Evolutionary conservation across 2,113 vertebrate species (phyloP).

Genomic region (Chamaetylas fuelleborni): DNA sequence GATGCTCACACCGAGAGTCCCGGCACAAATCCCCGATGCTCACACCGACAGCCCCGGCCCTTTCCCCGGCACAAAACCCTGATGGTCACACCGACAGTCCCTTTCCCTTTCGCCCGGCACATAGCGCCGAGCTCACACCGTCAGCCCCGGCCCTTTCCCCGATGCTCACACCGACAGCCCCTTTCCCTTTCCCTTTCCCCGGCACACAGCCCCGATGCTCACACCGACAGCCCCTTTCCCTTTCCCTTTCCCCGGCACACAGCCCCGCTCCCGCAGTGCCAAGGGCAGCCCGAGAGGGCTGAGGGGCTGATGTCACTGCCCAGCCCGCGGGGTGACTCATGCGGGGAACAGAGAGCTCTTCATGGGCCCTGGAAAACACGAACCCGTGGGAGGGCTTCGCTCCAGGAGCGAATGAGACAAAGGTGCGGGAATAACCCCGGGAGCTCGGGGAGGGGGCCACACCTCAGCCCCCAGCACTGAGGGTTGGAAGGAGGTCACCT

Average conservation of each 20-base stretch:
- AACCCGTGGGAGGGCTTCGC: neutral
- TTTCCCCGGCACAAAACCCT: too few species aligned
- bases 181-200: too few species aligned
- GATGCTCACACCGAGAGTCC: neutral
- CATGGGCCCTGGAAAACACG: neutral
- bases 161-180: too few species aligned
- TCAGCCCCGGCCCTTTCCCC: too few species aligned
- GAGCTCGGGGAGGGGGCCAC: neutral
- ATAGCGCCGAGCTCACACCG: too few species aligned
- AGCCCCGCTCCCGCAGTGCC: neutral
- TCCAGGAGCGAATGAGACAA: neutral
- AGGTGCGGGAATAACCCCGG: conserved; percentile 1
- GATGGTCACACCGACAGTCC: too few species aligned
- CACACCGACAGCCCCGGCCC: neutral
- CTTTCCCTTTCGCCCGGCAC: too few species aligned
- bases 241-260: neutral
- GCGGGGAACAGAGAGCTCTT: conserved; percentile 16
- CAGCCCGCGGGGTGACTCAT: neutral
- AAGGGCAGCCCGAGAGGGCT: neutral
- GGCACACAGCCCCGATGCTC: too few species aligned
- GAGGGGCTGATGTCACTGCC: conserved; percentile 8
- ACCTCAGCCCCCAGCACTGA: neutral
- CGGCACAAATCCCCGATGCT: neutral
- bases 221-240: neutral
- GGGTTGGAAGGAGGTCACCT: neutral